Conservation (phyloP, 1,140 invertebrate species). For the Coboldia fuscipes region DNA sequence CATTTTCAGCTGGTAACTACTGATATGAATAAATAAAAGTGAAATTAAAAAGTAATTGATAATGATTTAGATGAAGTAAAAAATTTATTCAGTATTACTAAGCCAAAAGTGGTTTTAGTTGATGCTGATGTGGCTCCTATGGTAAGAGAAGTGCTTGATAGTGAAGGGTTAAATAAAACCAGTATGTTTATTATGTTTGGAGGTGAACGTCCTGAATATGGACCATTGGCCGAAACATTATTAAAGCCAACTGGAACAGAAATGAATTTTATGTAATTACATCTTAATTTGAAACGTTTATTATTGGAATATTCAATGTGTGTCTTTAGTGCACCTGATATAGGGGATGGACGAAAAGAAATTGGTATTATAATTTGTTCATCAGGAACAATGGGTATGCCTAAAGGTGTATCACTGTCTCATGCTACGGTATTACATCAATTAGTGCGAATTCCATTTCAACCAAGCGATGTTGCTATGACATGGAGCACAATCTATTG, state of each 20-base stretch:
- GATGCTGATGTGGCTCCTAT: slow-evolving; percentile 11
- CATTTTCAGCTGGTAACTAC: not conserved
- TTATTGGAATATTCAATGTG: slow-evolving; percentile 3
- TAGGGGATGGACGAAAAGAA: slow-evolving; percentile 11
- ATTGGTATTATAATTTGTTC: slow-evolving; percentile 24
- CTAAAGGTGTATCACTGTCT: slow-evolving; percentile 35
- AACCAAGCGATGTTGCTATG: not conserved
- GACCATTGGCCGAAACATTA: slow-evolving; percentile 14
- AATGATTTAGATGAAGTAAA: not conserved
- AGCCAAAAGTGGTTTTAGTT: slow-evolving; percentile 16
- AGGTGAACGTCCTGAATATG: slow-evolving; percentile 8
- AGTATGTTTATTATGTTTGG: slow-evolving; percentile 13
- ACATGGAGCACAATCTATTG: not conserved
- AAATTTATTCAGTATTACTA: slow-evolving; percentile 15
- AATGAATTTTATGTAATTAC: slow-evolving; percentile 12
- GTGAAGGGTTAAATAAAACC: slow-evolving; percentile 5
- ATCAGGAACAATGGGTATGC: slow-evolving; percentile 54
- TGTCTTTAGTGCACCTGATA: slow-evolving; percentile 5
- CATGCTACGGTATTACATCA: not conserved
- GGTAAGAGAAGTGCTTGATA: slow-evolving; percentile 8
- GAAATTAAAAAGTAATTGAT: not conserved
- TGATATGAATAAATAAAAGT: not conserved
- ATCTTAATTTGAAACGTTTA: not conserved
- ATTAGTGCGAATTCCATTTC: not conserved
- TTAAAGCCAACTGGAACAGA: slow-evolving; percentile 13